These are phyloP conservation scores for Creontiades dilutus DNA, from an alignment of 2,888 invertebrate species.

Conservation along the genomic window DNA sequence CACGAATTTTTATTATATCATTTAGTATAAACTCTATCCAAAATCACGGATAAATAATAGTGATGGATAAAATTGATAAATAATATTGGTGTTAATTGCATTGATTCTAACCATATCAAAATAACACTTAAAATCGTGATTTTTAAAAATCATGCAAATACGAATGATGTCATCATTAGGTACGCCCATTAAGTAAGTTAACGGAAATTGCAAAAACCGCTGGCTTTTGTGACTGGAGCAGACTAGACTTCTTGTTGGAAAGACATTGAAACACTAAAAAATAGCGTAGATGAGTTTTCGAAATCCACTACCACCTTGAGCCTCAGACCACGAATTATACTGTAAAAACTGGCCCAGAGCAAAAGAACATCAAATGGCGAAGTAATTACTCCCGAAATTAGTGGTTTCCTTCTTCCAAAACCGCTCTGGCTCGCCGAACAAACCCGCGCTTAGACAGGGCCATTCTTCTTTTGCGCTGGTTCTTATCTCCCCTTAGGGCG, in stretches of 20 bases:
- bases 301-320: constrained; percentile 34
- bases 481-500: constrained; percentile 67
- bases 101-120: too few relatives aligned
- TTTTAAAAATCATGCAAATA: too few relatives aligned
- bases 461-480: constrained; percentile 64
- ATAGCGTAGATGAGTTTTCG: constrained; percentile 41
- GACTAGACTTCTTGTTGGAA: not conserved
- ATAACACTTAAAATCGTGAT: too few relatives aligned
- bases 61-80: too few relatives aligned
- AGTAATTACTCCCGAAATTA: constrained; percentile 68
- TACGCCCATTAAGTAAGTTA: too few relatives aligned
- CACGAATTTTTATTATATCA: too few relatives aligned
- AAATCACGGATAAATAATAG: too few relatives aligned
- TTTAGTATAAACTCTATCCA: too few relatives aligned
- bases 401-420: constrained; percentile 55
- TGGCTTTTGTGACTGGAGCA: not conserved
- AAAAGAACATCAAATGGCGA: constrained; percentile 67
- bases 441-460: constrained; percentile 63
- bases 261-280: not conserved
- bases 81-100: too few relatives aligned
- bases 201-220: not conserved
- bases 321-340: constrained; percentile 50
- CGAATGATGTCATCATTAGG: too few relatives aligned
- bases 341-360: constrained; percentile 53
- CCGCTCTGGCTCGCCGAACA: constrained; percentile 24